Base-by-base conservation (phyloP, 2,888 invertebrate genomes). In the Agrochola macilenta region DNA sequence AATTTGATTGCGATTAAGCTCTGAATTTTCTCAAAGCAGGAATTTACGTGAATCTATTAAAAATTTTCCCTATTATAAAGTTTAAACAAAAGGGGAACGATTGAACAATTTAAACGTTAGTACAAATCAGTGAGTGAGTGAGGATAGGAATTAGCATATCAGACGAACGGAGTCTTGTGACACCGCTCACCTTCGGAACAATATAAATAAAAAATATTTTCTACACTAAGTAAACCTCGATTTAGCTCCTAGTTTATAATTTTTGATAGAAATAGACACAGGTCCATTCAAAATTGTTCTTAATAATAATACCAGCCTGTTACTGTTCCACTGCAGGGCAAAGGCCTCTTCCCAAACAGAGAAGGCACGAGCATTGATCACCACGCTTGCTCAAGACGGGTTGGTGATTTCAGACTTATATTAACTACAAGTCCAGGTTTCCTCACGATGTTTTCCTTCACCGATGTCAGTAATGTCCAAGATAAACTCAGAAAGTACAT, bases 171-270 rank as follows among this genome's bases (percentile, higher is more conserved):
- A 80, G 71, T 54, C 58, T 74, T 54, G 57, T 76, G 77, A 71
- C 78, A 79, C 76, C 65, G 75, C 86, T 85, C 84, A 88, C 86
- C 84, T 83, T 74, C 84, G 84, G 88, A 91, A 92, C 92, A 92
- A 93, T 12, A 30, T n/a, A 60, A 57, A 57, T 14, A n/a, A 57
- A 57, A 26, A 57, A 4, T 0, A n/a, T 57, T 11, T 11, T n/a
- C 57, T 12, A n/a, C 12, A 57, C n/a, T 57, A 12, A n/a, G 12
- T 57, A 57, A 57, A 58, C 7, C 5, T 26, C 57, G n/a, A 57
- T 57, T n/a, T n/a, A n/a, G 57, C 12, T 57, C 12, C n/a, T 26
- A 14, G 26, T 57, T n/a, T 26, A 14, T 26, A 14, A 11, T 12
- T 57, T 12, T 57, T n/a, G 14, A 57, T 11, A n/a, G n/a, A 11